Evolutionary conservation across 2,113 vertebrate genomes (phyloP).

Genomic region (Cricetomys ansorgei): DNA sequence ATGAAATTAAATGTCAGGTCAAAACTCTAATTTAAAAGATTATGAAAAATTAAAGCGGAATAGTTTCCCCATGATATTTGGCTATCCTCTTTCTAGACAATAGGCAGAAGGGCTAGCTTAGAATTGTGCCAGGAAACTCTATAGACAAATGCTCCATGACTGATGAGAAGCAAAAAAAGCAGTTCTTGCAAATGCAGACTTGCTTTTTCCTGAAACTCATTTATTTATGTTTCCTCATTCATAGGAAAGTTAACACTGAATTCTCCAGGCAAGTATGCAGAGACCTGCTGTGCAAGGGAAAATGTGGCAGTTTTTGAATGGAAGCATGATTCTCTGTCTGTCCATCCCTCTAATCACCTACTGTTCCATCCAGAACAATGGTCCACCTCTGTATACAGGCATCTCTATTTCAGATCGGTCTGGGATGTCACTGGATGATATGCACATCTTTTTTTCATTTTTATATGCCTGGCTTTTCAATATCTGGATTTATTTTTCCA

Average conservation of each 20-base stretch:
- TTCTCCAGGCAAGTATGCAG: neutral
- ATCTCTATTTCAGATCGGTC: neutral
- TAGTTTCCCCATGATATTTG: neutral
- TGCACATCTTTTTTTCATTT: neutral
- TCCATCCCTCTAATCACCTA: neutral
- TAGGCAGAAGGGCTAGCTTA: neutral
- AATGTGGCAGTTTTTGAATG: neutral
- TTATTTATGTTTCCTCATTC: slow-evolving; percentile 17
- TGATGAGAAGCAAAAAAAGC: slow-evolving; percentile 5
- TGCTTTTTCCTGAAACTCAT: neutral
- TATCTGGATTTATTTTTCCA: neutral
- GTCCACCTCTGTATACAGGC: neutral
- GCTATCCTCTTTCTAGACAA: slow-evolving; percentile 4
- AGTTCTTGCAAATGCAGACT: neutral
- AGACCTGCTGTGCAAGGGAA: neutral
- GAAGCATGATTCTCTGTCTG: neutral
- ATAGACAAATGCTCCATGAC: neutral
- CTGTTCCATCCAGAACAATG: neutral
- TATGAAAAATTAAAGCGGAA: slow-evolving; percentile 35
- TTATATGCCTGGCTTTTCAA: neutral
- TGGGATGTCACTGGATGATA: neutral
- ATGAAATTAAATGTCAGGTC: slow-evolving; percentile 18
- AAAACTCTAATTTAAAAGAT: slow-evolving; percentile 31
- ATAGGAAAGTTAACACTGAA: neutral
- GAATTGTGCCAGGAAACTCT: slow-evolving; percentile 6